Conservation (phyloP, 2,888 invertebrate genomes). For the Dicranocentrus wangi region DNA sequence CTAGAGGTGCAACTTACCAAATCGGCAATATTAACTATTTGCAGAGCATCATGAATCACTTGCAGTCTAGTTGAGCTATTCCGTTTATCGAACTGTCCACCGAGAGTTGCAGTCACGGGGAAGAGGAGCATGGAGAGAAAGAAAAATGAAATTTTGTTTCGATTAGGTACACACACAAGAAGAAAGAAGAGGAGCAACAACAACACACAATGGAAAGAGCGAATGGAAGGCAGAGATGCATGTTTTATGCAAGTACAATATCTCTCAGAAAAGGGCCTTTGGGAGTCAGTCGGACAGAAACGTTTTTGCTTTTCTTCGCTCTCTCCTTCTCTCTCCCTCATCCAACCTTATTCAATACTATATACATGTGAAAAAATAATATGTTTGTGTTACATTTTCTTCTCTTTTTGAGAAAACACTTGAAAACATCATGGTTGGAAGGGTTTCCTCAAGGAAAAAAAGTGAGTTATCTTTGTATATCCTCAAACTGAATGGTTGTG, state of each 20-base stretch:
- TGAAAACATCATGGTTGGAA: conserved; percentile 30
- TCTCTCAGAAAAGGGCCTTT: conserved; percentile 50
- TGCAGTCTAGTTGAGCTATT: conserved; percentile 91
- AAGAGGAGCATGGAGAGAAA: conserved; percentile 2
- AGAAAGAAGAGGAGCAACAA: neutral
- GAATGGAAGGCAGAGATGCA: neutral
- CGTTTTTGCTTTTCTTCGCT: conserved; percentile 42
- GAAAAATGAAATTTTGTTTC: neutral
- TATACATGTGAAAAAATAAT: conserved; percentile 14
- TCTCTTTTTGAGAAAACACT: conserved; percentile 19
- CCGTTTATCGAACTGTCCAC: conserved; percentile 85
- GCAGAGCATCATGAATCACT: conserved; percentile 95
- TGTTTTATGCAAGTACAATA: conserved; percentile 53
- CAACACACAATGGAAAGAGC: neutral
- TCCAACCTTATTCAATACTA: neutral
- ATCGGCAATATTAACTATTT: conserved; percentile 98
- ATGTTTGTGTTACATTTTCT: conserved; percentile 23
- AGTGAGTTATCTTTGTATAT: conserved; percentile 37
- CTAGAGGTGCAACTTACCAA: conserved; percentile 87
- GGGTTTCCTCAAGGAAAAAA: conserved; percentile 28
- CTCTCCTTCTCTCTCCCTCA: neutral
- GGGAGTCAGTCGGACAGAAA: conserved; percentile 50
- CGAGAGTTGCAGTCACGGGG: conserved; percentile 17
- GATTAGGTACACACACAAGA: conserved; percentile 12
- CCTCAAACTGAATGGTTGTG: neutral